These are phyloP conservation scores for Eretmocerus hayati DNA, from an alignment of 2,888 invertebrate species.

Conservation along the genomic window DNA sequence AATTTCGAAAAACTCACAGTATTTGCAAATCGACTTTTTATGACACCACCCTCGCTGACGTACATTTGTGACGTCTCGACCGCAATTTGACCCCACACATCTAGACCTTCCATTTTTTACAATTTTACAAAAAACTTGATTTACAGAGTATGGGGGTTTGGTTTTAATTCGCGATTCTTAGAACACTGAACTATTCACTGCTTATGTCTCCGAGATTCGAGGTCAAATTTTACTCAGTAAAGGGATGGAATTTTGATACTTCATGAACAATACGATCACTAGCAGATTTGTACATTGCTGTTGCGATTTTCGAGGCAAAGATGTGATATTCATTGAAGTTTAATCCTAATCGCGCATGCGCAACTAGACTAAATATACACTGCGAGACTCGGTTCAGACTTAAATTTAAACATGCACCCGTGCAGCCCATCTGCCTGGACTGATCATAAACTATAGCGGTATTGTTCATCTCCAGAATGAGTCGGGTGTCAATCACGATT, in stretches of 20 bases:
- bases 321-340: conserved; percentile 34
- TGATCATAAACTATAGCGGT: conserved; percentile 1
- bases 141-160: too few relatives aligned
- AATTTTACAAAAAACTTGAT: neutral
- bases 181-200: neutral
- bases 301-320: conserved; percentile 30
- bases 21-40: conserved; percentile 74
- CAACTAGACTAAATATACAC: conserved; percentile 42
- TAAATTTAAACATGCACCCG: conserved; percentile 34
- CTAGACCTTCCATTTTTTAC: conserved; percentile 47
- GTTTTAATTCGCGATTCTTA: too few relatives aligned
- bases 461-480: neutral
- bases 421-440: conserved; percentile 10
- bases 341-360: conserved; percentile 43
- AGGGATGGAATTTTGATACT: conserved; percentile 4
- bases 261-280: conserved; percentile 13
- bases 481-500: too few relatives aligned
- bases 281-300: conserved; percentile 23
- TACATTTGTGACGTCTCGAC: conserved; percentile 82
- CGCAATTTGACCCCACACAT: conserved; percentile 86
- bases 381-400: conserved; percentile 36
- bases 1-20: conserved; percentile 62
- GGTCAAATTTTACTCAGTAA: too few relatives aligned
- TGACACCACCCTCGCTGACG: conserved; percentile 69
- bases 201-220: too few relatives aligned